A percentile compares a stretch with the other conserved stretches of the same genome.
These are phyloP conservation scores for Odontomyia ornata DNA, from an alignment of 2,888 invertebrate genomes.

Conservation along the genomic window DNA sequence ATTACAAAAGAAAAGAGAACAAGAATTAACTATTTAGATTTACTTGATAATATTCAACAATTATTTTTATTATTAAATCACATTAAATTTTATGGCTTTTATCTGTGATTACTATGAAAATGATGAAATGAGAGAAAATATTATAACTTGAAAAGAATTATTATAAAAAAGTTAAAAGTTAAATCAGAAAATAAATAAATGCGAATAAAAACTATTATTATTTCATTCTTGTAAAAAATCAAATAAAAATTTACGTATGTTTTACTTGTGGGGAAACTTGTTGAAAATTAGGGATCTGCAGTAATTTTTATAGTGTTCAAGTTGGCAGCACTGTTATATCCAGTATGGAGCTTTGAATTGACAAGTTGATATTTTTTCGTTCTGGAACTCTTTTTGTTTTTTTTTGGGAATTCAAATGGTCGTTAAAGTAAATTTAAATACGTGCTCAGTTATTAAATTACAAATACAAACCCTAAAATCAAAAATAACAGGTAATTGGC, in stretches of 20 bases:
- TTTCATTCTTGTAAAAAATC: not conserved
- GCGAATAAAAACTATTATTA: not conserved
- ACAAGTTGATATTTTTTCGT: too few species aligned
- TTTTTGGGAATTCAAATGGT: too few species aligned
- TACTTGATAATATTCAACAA: conserved; percentile 39
- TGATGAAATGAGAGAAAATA: conserved; percentile 36
- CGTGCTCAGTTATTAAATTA: too few species aligned
- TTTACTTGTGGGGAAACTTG: too few species aligned
- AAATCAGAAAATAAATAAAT: conserved; percentile 32
- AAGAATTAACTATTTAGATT: conserved; percentile 11
- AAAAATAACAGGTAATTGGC: too few species aligned
- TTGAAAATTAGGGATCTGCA: too few species aligned
- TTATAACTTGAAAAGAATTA: conserved; percentile 35
- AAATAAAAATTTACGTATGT: not conserved
- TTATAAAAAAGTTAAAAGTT: conserved; percentile 35
- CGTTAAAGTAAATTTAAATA: too few species aligned
- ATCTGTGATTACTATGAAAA: conserved; percentile 50
- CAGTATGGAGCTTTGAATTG: too few species aligned
- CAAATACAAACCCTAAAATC: too few species aligned
- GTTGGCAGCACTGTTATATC: too few species aligned
- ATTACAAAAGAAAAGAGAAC: conserved; percentile 34
- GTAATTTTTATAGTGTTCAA: too few species aligned
- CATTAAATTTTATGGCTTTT: conserved; percentile 49
- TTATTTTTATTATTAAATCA: conserved; percentile 43
- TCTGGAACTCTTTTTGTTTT: too few species aligned